Base-by-base conservation (phyloP, 2,888 invertebrate genomes). In the Microctonus brassicae region DNA sequence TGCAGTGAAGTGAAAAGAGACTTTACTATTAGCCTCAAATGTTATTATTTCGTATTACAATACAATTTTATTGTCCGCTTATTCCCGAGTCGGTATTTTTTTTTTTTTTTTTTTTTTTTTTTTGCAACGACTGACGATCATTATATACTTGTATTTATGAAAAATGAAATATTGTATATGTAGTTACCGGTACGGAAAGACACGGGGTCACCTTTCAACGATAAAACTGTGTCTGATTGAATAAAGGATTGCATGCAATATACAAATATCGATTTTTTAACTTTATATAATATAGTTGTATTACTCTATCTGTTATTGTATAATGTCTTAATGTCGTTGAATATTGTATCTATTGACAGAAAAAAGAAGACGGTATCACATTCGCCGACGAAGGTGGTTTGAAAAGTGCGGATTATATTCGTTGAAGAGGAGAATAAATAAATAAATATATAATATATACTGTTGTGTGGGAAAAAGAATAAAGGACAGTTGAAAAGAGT, bases 321-420 rank as follows among this genome's bases (percentile, higher is more conserved):
- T 29, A 55, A 26, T 55, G 22, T 55, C 26, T 26, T 22, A 24
- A 10, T 55, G 24, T 26, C 4, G 1, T 24, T 24, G 24, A 13
- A 55, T 24, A 11, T 6, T 11, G 4, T 57, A 69, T 79, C 77
- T 20, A 47, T 47, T 47, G 9, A 6, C 77, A 80, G 80, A 75
- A 71, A 42, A 68, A 68, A 70, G 55, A 11, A 55, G 13, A 55
- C 10, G 24, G 24, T 4, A 2, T 26, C n/a, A 13, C 10, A 26
- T n/a, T 53, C 24, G 53, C 11, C 1, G 24, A 53, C 1, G 5
- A 24, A 5, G 70, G 55, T 72, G 73, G 73, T 70, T 57, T 70
- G 70, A 75, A 73, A 58, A 69, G 60, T 39, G 61, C 3, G 26
- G n/a, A 24, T 24, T 11, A 53, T 22, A 20, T 1, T 13, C 10